Percentiles rank a stretch among this genome's conserved stretches.
Conservation (phyloP, 2,797 vertebrate species). For the Taeniopygia guttata region DNA sequence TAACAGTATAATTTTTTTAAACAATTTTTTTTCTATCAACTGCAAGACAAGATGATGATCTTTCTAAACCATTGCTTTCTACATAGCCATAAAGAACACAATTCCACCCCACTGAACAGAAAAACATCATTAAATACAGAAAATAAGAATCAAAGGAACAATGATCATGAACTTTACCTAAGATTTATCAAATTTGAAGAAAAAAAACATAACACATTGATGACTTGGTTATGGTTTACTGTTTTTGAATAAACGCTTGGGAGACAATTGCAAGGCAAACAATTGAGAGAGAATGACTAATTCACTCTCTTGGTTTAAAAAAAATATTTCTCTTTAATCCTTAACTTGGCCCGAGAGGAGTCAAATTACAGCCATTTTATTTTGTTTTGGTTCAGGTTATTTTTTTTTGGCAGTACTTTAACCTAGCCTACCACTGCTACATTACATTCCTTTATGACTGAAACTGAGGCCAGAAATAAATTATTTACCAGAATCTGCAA, state of each 20-base stretch:
- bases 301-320: neutral
- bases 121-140: neutral
- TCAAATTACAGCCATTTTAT: neutral
- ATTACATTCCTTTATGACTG: neutral
- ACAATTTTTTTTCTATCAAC: neutral
- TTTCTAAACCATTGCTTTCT: neutral
- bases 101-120: neutral
- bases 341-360: neutral
- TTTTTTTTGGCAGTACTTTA: neutral
- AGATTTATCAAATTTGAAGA: neutral
- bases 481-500: neutral
- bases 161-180: neutral
- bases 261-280: neutral
- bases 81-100: neutral
- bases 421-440: neutral
- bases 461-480: neutral
- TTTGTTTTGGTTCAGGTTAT: rapidly evolving
- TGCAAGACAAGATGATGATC: neutral
- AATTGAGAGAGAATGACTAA: neutral
- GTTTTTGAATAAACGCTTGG: neutral
- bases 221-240: neutral
- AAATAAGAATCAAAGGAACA: neutral
- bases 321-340: neutral
- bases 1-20: neutral
- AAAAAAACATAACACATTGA: neutral